Percentiles rank a stretch among this genome's conserved stretches.
Evolutionary conservation across 2,888 invertebrate genomes (phyloP).

Genomic region (Apeira syringaria): DNA sequence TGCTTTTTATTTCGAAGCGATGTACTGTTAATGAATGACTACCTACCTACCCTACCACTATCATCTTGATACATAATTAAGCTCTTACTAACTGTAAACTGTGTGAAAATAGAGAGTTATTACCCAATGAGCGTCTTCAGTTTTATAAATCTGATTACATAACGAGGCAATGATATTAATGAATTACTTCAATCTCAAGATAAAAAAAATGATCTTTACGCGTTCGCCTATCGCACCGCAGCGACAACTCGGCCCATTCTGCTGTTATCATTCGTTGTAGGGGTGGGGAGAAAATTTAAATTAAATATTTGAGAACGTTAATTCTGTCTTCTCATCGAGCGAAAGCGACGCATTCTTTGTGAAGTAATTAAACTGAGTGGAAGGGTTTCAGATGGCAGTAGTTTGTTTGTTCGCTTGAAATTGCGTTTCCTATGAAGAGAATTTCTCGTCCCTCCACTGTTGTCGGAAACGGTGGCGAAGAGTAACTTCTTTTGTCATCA

Average conservation of each 20-base stretch:
- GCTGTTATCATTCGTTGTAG: slow-evolving; percentile 80
- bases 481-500: slow-evolving; percentile 24
- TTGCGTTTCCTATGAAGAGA: slow-evolving; percentile 79
- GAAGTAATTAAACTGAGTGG: slow-evolving; percentile 83
- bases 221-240: slow-evolving; percentile 36
- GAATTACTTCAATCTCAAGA: slow-evolving; percentile 59
- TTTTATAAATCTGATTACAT: no score
- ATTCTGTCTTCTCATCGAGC: slow-evolving; percentile 83
- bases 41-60: no score
- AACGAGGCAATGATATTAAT: slow-evolving; percentile 60
- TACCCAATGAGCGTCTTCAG: no score
- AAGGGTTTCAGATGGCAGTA: slow-evolving; percentile 79
- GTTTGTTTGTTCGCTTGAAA: slow-evolving; percentile 82
- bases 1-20: no score
- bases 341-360: slow-evolving; percentile 83
- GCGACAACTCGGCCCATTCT: slow-evolving; percentile 57
- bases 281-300: slow-evolving; percentile 77
- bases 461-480: slow-evolving; percentile 53
- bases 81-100: no score
- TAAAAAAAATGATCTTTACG: slow-evolving; percentile 56
- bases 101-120: no score
- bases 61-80: no score
- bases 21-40: no score
- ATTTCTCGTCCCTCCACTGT: slow-evolving; percentile 65
- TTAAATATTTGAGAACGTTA: slow-evolving; percentile 84